Evolutionary conservation across 2,797 vertebrate species (phyloP).

Genomic region (Poecilia picta): DNA sequence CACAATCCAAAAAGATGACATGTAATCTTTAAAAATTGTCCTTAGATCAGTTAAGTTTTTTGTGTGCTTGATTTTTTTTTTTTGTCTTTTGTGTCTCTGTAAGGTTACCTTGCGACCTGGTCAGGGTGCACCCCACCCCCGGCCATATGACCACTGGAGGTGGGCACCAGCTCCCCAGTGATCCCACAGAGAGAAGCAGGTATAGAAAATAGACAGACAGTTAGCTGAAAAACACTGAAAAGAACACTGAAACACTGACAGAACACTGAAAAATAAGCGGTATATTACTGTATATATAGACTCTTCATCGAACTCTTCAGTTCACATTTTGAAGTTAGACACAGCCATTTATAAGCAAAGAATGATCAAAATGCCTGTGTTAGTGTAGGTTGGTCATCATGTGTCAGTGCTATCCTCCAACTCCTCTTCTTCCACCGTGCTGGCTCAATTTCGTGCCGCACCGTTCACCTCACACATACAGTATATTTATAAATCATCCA

Average conservation of each 20-base stretch:
- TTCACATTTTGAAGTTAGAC: slow-evolving; percentile 21
- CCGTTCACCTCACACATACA: slow-evolving; percentile 21
- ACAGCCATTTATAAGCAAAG: slow-evolving; percentile 37
- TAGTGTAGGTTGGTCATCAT: slow-evolving; percentile 16
- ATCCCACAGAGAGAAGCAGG: neutral
- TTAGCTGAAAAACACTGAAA: too few relatives aligned
- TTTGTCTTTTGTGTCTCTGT: neutral
- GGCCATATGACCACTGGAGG: neutral
- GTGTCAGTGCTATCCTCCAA: slow-evolving; percentile 46
- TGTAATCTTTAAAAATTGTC: neutral
- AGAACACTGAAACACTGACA: too few relatives aligned
- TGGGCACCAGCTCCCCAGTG: neutral
- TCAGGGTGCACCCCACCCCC: neutral
- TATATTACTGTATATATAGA: slow-evolving; percentile 28
- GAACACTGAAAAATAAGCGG: neutral
- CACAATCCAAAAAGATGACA: neutral
- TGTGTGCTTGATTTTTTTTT: neutral
- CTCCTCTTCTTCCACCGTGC: slow-evolving; percentile 16
- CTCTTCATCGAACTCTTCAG: slow-evolving; percentile 17
- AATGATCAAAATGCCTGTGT: slow-evolving; percentile 46
- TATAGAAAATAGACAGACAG: neutral
- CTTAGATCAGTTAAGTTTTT: neutral
- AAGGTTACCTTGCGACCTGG: neutral
- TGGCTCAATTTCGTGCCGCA: slow-evolving; percentile 19
- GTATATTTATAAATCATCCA: slow-evolving; percentile 62